phyloP scores from a whole-genome alignment of 2,797 vertebrate genomes.

The Cichlasoma orientale region DNA sequence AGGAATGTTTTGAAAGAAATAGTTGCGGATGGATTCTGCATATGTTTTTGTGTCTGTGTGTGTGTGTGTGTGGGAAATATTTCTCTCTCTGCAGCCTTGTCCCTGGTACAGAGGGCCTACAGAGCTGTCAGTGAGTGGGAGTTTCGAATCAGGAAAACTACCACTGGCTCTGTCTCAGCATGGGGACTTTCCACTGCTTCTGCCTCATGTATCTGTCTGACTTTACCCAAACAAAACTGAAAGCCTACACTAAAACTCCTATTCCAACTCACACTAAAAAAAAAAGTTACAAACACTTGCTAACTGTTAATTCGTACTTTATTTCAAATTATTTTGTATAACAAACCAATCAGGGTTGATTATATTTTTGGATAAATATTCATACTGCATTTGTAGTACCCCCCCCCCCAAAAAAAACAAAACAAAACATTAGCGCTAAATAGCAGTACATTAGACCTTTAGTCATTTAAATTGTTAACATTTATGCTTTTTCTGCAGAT shows the following conservation, averaged over 20 bases:
- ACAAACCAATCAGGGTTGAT: background rate
- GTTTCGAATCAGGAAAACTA: constrained; percentile 83
- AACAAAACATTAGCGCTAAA: background rate
- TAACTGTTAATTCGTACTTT: background rate
- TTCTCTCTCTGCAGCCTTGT: constrained; percentile 46
- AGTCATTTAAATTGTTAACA: background rate
- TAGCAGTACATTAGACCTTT: background rate
- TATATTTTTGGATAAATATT: background rate
- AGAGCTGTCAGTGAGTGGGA: constrained; percentile 69
- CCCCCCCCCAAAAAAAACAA: background rate
- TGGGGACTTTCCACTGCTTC: constrained; percentile 94
- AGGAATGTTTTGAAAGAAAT: constrained; percentile 71
- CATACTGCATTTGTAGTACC: background rate
- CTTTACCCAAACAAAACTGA: constrained; percentile 62
- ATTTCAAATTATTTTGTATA: background rate
- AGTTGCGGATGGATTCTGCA: constrained; percentile 61
- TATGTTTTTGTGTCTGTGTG: constrained; percentile 7
- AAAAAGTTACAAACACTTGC: background rate
- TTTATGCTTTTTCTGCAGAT: background rate
- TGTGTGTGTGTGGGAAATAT: constrained; percentile 42
- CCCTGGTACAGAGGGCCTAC: constrained; percentile 63
- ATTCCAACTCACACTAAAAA: background rate
- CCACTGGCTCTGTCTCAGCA: constrained; percentile 84
- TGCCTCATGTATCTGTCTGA: constrained; percentile 57
- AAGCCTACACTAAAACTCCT: constrained; percentile 14